phyloP scores from a whole-genome alignment of 2,113 vertebrate genomes.

The Dasyurus viverrinus region DNA sequence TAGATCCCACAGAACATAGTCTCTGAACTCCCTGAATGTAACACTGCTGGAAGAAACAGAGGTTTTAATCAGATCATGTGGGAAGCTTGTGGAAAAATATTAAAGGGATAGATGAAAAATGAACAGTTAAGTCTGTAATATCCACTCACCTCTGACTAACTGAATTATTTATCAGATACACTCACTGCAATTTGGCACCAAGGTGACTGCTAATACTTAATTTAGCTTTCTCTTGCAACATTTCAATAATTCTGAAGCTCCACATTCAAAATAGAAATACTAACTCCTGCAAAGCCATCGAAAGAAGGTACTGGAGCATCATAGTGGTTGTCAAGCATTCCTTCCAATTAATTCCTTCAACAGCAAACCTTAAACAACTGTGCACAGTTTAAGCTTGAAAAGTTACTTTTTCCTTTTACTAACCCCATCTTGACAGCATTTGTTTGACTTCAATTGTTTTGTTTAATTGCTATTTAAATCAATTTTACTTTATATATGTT shows the following conservation, averaged over 20 bases:
- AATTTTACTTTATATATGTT: constrained; percentile 52
- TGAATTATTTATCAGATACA: constrained; percentile 75
- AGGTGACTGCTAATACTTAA: constrained; percentile 50
- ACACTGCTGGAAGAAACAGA: background rate
- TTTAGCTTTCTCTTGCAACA: constrained; percentile 42
- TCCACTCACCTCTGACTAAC: constrained; percentile 39
- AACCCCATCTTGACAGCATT: constrained; percentile 34
- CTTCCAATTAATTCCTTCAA: background rate
- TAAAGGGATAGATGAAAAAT: constrained; percentile 56
- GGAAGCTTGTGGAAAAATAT: constrained; percentile 36
- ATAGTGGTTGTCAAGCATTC: background rate
- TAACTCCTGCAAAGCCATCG: background rate
- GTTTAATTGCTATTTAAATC: constrained; percentile 37
- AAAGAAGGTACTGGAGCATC: background rate
- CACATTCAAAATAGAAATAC: constrained; percentile 14
- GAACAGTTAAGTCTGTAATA: constrained; percentile 24
- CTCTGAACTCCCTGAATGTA: background rate
- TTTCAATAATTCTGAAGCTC: constrained; percentile 47
- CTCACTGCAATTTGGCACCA: constrained; percentile 52
- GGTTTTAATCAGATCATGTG: constrained; percentile 24
- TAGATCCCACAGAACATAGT: background rate
- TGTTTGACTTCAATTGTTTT: constrained; percentile 15
- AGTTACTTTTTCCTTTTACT: constrained; percentile 29
- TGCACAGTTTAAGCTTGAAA: background rate
- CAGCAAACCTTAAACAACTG: background rate